Conservation (phyloP, 2,113 vertebrate species). For the Lota lota region DNA sequence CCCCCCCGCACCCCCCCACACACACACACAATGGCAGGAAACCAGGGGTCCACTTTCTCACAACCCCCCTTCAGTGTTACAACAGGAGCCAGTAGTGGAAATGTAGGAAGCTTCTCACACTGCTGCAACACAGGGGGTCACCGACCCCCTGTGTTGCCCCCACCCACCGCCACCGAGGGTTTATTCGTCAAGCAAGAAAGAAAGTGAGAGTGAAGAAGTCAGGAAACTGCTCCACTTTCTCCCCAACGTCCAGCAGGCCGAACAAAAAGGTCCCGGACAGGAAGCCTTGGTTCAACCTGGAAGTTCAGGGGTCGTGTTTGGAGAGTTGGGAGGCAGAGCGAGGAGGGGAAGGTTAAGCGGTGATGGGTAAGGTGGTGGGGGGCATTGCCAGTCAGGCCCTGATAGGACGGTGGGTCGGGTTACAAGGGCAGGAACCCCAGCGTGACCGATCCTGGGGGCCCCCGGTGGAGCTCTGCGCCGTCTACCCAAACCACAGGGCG, state of each 20-base stretch:
- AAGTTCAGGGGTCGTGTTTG: no score
- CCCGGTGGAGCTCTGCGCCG: constrained; percentile 18
- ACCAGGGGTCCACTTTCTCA: constrained; percentile 34
- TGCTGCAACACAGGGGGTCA: constrained; percentile 18
- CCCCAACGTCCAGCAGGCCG: constrained; percentile 27
- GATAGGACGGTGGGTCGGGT: constrained; percentile 46
- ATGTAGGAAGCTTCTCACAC: constrained; percentile 48
- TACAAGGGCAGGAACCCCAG: constrained; percentile 49
- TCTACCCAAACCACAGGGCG: constrained; percentile 55
- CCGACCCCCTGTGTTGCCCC: not conserved
- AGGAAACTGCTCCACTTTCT: constrained; percentile 44
- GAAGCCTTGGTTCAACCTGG: constrained; percentile 47
- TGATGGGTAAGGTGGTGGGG: no score
- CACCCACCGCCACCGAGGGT: not conserved
- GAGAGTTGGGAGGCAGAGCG: constrained; percentile 44
- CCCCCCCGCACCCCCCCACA: no score
- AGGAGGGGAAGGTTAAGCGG: constrained; percentile 29
- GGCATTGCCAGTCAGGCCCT: constrained; percentile 21
- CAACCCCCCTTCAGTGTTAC: constrained; percentile 31
- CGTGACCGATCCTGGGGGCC: constrained; percentile 11
- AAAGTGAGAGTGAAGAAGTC: constrained; percentile 52
- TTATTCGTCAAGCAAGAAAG: constrained; percentile 4
- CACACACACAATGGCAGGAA: constrained; percentile 58
- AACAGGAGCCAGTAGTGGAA: constrained; percentile 28
- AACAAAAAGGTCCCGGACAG: constrained; percentile 42